These are phyloP conservation scores for Ommatoiulus sabulosus DNA, from an alignment of 2,888 invertebrate genomes.

Conservation along the genomic window DNA sequence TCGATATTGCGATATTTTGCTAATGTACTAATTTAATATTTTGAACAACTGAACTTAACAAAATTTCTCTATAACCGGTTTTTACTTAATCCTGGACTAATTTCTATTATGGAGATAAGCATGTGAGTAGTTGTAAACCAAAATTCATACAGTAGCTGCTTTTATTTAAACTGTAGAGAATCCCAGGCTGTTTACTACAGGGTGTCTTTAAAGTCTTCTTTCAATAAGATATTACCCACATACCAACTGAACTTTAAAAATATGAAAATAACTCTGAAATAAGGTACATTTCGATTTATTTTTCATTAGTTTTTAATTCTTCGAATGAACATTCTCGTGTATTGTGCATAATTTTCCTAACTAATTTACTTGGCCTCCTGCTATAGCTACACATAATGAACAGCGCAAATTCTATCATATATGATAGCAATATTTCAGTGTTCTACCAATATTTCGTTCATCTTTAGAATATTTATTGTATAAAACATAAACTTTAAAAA, in stretches of 20 bases:
- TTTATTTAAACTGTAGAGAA: background rate
- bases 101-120: background rate
- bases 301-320: background rate
- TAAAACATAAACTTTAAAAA: no score
- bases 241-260: background rate
- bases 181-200: background rate
- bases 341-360: background rate
- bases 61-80: background rate
- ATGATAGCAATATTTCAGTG: no score
- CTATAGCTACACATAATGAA: no score
- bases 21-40: background rate
- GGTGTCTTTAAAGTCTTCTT: background rate
- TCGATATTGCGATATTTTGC: background rate
- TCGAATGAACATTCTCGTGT: background rate
- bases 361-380: no score
- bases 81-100: background rate
- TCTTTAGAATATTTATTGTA: no score
- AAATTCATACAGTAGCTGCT: background rate
- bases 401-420: no score
- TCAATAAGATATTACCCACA: background rate
- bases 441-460: background rate
- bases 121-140: background rate
- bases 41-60: background rate
- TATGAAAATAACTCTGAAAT: background rate
- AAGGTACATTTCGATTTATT: background rate